Evolutionary conservation across 2,888 invertebrate species (phyloP).

Genomic region (Alviniconcha strummeri): DNA sequence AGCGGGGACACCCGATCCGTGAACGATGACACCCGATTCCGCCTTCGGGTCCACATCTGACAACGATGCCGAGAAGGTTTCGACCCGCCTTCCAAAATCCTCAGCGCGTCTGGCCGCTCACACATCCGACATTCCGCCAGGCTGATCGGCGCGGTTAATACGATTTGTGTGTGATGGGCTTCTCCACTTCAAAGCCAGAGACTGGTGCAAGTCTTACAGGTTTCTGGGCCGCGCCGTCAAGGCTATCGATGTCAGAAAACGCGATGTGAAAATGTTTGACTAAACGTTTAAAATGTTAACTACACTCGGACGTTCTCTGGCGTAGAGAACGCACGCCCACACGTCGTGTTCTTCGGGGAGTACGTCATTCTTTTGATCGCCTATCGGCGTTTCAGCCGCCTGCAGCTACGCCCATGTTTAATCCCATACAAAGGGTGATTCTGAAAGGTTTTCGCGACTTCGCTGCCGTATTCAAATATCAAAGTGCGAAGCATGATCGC

Average conservation of each 20-base stretch:
- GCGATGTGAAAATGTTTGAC: neutral
- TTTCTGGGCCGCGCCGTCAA: constrained; percentile 9
- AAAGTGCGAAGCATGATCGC: constrained; percentile 6
- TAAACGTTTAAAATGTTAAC: constrained; percentile 5
- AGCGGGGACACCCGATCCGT: neutral
- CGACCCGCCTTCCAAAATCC: constrained; percentile 9
- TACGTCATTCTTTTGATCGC: neutral
- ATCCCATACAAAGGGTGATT: neutral
- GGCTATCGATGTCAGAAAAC: constrained; percentile 8
- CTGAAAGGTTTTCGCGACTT: constrained; percentile 1
- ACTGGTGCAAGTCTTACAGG: neutral
- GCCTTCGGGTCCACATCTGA: neutral
- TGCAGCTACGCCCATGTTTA: neutral
- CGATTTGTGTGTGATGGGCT: neutral
- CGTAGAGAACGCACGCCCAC: neutral
- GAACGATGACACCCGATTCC: neutral
- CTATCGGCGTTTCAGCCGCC: neutral
- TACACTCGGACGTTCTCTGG: neutral
- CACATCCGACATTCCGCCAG: neutral
- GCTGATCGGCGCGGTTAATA: neutral
- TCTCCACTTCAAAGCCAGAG: constrained; percentile 2
- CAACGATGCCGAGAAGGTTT: neutral
- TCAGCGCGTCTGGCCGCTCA: neutral
- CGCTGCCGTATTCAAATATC: neutral
- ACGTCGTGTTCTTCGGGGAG: neutral